Percentiles rank a stretch among this genome's conserved stretches.
Evolutionary conservation across 2,888 invertebrate genomes (phyloP).

Genomic region (Crossocerus cetratus): DNA sequence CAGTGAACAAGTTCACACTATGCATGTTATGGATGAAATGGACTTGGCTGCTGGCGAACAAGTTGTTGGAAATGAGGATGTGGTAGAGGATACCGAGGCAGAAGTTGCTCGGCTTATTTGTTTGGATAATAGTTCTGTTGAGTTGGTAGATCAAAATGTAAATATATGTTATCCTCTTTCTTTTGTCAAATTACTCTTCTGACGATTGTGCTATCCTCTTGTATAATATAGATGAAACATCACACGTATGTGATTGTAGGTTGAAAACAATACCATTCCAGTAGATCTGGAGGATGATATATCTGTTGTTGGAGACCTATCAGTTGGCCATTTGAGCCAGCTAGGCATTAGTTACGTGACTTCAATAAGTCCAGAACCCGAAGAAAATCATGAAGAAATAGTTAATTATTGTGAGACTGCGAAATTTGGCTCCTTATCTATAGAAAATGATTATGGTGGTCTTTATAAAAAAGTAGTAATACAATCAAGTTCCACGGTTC

Average conservation of each 20-base stretch:
- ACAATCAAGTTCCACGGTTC: too few relatives aligned
- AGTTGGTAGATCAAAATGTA: slow-evolving; percentile 72
- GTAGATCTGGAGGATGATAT: slow-evolving; percentile 72
- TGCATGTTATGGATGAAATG: slow-evolving; percentile 73
- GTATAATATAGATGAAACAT: background rate
- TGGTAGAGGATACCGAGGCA: slow-evolving; percentile 65
- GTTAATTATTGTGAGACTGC: slow-evolving; percentile 69
- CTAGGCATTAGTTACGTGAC: slow-evolving; percentile 74
- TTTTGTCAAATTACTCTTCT: background rate
- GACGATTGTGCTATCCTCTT: background rate
- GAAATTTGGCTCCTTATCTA: slow-evolving; percentile 64
- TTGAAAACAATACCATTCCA: slow-evolving; percentile 72
- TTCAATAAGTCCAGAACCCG: slow-evolving; percentile 66
- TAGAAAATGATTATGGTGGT: slow-evolving; percentile 66
- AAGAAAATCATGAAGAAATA: slow-evolving; percentile 64
- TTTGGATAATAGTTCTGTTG: slow-evolving; percentile 71
- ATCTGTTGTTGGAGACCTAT: slow-evolving; percentile 71
- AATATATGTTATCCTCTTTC: slow-evolving; percentile 22
- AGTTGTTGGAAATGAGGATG: slow-evolving; percentile 69
- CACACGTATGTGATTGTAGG: slow-evolving; percentile 53
- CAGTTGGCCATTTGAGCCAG: slow-evolving; percentile 66
- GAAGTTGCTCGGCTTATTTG: slow-evolving; percentile 71
- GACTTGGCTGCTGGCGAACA: slow-evolving; percentile 69
- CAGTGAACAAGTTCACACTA: slow-evolving; percentile 58
- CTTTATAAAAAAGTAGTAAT: slow-evolving; percentile 57